These are phyloP conservation scores for Holocentrus rufus DNA, from an alignment of 2,797 vertebrate genomes.

Conservation along the genomic window DNA sequence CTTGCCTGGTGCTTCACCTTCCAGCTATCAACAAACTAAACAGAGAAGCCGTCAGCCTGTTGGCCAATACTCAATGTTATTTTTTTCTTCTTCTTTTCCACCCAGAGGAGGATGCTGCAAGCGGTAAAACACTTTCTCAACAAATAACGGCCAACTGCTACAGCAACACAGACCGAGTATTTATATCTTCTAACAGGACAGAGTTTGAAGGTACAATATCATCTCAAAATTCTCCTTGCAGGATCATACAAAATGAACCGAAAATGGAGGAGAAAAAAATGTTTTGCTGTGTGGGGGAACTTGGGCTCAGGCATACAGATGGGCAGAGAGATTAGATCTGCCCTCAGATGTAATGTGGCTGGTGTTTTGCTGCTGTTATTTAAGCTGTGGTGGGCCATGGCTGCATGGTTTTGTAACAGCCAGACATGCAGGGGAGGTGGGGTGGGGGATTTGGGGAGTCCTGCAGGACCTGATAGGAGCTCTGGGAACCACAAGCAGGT, in stretches of 20 bases:
- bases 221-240: too few relatives aligned
- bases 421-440: constrained; percentile 75
- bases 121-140: constrained; percentile 64
- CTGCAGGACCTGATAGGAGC: too few relatives aligned
- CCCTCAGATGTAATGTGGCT: constrained; percentile 63
- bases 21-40: constrained; percentile 22
- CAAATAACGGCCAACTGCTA: constrained; percentile 56
- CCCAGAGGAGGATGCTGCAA: constrained; percentile 71
- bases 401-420: constrained; percentile 81
- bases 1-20: not conserved
- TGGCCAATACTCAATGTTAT: constrained; percentile 40
- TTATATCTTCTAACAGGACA: constrained; percentile 30
- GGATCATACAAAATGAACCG: too few relatives aligned
- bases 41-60: constrained; percentile 33
- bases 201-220: not conserved
- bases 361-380: constrained; percentile 65
- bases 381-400: constrained; percentile 69
- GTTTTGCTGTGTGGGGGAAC: constrained; percentile 38
- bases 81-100: constrained; percentile 38
- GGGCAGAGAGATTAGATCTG: constrained; percentile 72
- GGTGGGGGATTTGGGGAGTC: constrained; percentile 6
- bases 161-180: constrained; percentile 14
- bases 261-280: not conserved
- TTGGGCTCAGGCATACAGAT: constrained; percentile 62
- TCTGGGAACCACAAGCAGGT: too few relatives aligned